Conservation (phyloP, 2,113 vertebrate genomes). For the Tyto alba region DNA sequence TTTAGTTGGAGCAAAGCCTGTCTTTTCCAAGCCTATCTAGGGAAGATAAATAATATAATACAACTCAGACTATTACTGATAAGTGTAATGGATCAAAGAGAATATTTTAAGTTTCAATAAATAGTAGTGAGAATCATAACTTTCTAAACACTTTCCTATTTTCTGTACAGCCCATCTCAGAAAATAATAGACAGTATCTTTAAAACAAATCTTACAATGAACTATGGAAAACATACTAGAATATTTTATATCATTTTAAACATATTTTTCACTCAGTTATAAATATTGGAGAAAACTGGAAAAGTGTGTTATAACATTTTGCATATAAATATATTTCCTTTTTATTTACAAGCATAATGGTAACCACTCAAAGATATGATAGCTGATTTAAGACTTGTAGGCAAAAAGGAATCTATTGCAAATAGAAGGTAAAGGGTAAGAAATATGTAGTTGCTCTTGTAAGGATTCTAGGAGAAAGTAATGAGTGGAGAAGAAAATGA, state of each 20-base stretch:
- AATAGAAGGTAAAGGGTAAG: background rate
- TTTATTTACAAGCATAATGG: background rate
- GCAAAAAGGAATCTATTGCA: background rate
- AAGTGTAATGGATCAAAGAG: conserved; percentile 61
- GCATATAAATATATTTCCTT: background rate
- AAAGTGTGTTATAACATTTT: background rate
- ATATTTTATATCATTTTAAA: background rate
- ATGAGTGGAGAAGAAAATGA: background rate
- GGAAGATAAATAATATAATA: conserved; percentile 39
- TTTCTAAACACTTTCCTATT: conserved; percentile 16
- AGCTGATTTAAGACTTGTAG: background rate
- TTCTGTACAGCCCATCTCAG: conserved; percentile 31
- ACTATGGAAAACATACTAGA: background rate
- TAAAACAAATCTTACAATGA: background rate
- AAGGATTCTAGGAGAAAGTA: background rate
- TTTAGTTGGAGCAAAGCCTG: conserved; percentile 31
- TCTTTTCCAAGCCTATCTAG: conserved; percentile 47
- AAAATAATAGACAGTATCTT: conserved; percentile 25
- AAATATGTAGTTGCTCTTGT: background rate
- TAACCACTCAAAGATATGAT: background rate
- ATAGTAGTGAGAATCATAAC: background rate
- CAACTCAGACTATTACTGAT: conserved; percentile 65
- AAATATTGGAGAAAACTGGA: background rate
- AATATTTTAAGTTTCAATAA: conserved; percentile 55
- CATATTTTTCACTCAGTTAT: background rate